Conservation (phyloP, 2,113 vertebrate species). For the Tangachromis dhanisi region DNA sequence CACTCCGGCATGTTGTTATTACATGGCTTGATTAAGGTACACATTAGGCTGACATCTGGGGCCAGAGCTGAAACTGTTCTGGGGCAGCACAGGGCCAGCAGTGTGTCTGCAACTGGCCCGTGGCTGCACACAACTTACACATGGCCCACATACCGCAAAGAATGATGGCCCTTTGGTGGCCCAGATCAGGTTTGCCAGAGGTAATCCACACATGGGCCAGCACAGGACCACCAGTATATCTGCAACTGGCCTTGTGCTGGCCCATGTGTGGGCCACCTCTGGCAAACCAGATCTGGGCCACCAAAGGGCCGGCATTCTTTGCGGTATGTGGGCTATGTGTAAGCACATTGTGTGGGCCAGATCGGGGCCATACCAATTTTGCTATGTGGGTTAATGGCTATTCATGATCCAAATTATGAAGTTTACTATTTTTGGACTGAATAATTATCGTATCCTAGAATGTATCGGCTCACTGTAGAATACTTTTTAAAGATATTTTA, state of each 20-base stretch:
- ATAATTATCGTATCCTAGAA: neutral
- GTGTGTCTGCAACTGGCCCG: neutral
- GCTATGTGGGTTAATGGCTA: neutral
- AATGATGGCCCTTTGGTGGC: neutral
- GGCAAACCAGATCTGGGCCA: neutral
- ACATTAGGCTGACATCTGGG: too few species aligned
- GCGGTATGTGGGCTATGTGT: neutral
- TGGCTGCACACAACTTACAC: too few species aligned
- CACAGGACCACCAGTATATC: neutral
- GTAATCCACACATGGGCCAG: neutral
- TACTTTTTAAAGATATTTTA: neutral
- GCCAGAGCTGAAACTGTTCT: too few species aligned
- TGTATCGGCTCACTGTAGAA: neutral
- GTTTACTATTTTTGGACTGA: neutral
- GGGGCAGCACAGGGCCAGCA: too few species aligned
- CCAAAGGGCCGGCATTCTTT: neutral
- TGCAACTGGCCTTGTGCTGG: neutral
- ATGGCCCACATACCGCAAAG: neutral
- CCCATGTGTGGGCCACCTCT: neutral
- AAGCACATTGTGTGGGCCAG: neutral
- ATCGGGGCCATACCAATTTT: neutral
- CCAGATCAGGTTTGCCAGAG: neutral
- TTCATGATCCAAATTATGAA: neutral
- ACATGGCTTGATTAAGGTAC: too few species aligned
- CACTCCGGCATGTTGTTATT: too few species aligned